A percentile compares a stretch with the other conserved stretches of the same genome.
These are phyloP conservation scores for Mamestra configurata DNA, from an alignment of 1,140 invertebrate species.

Conservation along the genomic window DNA sequence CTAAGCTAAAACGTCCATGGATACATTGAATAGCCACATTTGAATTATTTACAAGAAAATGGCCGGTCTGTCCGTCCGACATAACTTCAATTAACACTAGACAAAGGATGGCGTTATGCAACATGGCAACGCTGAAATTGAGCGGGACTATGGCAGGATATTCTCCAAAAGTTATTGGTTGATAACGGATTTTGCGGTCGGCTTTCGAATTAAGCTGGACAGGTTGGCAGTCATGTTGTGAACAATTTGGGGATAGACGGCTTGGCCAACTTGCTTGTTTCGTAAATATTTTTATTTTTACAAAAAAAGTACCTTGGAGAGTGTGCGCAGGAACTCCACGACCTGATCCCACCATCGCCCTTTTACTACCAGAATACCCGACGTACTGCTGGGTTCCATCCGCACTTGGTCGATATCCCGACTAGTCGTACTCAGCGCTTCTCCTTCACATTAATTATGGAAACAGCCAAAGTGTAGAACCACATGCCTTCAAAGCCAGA, in stretches of 20 bases:
- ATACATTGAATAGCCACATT: conserved; percentile 49
- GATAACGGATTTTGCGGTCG: conserved; percentile 19
- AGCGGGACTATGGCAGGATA: not conserved
- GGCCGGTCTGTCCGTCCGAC: conserved; percentile 50
- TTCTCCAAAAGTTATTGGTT: conserved; percentile 19
- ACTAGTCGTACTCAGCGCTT: too few relatives aligned
- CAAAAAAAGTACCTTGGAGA: too few relatives aligned
- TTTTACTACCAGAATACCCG: too few relatives aligned
- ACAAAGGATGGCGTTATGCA: conserved; percentile 59
- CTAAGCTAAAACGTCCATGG: not conserved
- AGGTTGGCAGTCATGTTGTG: not conserved
- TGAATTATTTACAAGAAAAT: conserved; percentile 68
- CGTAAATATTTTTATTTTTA: too few relatives aligned
- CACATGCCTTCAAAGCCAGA: too few relatives aligned
- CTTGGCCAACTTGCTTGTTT: too few relatives aligned
- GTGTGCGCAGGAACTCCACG: too few relatives aligned
- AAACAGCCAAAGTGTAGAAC: too few relatives aligned
- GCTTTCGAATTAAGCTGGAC: not conserved
- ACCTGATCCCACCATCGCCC: too few relatives aligned
- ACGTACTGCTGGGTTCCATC: too few relatives aligned
- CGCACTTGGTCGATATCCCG: too few relatives aligned
- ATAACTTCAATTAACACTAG: conserved; percentile 68
- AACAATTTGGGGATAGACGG: not conserved
- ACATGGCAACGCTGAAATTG: not conserved
- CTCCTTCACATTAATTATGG: too few relatives aligned